A percentile compares a stretch with the other conserved stretches of the same genome.
Evolutionary conservation across 2,888 invertebrate species (phyloP).

Genomic region (Drepanosiphum platanoidis): DNA sequence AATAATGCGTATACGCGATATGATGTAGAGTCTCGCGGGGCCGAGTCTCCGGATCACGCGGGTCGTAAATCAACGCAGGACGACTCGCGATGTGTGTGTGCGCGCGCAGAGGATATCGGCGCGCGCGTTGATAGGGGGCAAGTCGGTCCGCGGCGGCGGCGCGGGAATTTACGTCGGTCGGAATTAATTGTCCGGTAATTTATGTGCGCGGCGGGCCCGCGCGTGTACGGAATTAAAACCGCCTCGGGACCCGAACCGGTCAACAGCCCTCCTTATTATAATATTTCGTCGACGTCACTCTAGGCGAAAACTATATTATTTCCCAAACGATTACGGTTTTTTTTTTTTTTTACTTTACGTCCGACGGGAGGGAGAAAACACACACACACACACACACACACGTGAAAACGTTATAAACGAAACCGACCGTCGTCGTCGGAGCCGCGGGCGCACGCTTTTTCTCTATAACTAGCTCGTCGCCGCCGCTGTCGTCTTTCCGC

Average conservation of each 20-base stretch:
- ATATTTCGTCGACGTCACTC: constrained; percentile 58
- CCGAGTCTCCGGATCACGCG: constrained; percentile 51
- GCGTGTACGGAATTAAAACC: constrained; percentile 41
- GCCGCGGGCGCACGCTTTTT: not conserved
- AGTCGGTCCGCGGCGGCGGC: constrained; percentile 25
- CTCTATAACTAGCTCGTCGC: not conserved
- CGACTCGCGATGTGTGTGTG: constrained; percentile 30
- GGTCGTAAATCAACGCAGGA: constrained; percentile 53
- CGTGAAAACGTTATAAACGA: not conserved
- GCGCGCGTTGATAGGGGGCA: constrained; percentile 55
- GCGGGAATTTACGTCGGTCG: constrained; percentile 52
- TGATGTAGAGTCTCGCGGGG: constrained; percentile 1
- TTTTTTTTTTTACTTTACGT: not conserved
- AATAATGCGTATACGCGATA: too few species aligned
- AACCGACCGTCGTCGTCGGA: not conserved
- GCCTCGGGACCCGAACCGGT: constrained; percentile 52
- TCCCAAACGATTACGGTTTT: constrained; percentile 39
- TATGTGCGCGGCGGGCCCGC: constrained; percentile 44
- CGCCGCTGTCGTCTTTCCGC: not conserved
- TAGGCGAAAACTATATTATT: constrained; percentile 61
- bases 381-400: not conserved
- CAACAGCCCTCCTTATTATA: constrained; percentile 52
- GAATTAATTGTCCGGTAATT: constrained; percentile 61
- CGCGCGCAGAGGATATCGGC: not conserved
- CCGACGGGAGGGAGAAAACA: not conserved